Evolutionary conservation across 1,140 invertebrate genomes (phyloP), one percentile per base, ranked within the genome.

Genomic region (Bombus balteatus): DNA sequence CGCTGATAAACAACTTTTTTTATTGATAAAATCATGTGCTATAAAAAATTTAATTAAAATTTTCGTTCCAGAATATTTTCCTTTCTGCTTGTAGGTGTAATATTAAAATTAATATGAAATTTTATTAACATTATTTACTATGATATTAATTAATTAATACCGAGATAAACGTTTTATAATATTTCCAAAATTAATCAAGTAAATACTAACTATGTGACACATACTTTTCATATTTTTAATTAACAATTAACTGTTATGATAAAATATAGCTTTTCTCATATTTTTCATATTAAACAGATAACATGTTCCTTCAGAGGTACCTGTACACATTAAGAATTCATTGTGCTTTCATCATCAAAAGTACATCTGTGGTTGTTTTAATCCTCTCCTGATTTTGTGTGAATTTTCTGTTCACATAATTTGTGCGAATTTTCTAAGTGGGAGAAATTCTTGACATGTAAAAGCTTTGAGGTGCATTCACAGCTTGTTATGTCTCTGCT

Each of bases 251-350:
- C 28, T 70, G 18, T 79, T 70, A 32, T 72, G 73, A 68, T 73
- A 32, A 41, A 73, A 77, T 78, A 86, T 41, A 32, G 73, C 73
- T 68, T 66, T 83, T 41, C 39, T 68, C 34, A 37, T 71, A 80
- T 34, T 53, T 86, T n/a, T 85, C 77, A 86, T 37, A 83, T 71
- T 68, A 59, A 80, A 41, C 37, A 59, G 72, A 66, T 88, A 88
- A 79, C 59, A 59, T 78, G 32, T 80, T 68, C 12, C 83, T 70
- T 37, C 62, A 57, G 68, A 88, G 83, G 86, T 89, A 89, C 88
- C 88, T 89, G 53, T 89, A 88, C 87, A 88, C 87, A 85, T 88
- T 86, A 88, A 88, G 88, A 87, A 88, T 78, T 79, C 68, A 77
- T 77, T 32, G 59, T 41, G 71, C 84, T 59, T 32, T 39, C 47